Conservation (phyloP, 2,113 vertebrate genomes). For the Cercocebus atys region DNA sequence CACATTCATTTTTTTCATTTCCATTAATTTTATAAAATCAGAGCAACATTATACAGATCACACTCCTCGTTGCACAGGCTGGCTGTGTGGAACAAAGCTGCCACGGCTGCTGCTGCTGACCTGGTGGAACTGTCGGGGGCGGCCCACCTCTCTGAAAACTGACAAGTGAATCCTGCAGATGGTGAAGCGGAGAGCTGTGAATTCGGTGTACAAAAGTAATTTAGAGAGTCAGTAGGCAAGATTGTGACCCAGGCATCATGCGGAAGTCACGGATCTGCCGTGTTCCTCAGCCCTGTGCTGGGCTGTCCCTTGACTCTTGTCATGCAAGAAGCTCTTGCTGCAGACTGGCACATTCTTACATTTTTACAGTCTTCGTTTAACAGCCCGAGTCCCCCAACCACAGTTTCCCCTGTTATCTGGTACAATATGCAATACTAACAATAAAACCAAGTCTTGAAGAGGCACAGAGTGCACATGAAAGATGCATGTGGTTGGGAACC, state of each 20-base stretch:
- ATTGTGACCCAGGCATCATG: fast-evolving
- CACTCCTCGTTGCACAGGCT: neutral
- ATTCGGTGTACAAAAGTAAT: neutral
- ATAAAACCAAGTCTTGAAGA: neutral
- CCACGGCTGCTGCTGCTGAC: no score
- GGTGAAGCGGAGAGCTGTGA: neutral
- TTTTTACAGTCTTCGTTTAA: neutral
- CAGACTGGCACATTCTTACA: no score
- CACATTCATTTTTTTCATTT: neutral
- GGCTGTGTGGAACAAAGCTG: neutral
- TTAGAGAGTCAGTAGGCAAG: neutral
- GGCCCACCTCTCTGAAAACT: neutral
- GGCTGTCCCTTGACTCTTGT: neutral
- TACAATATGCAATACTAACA: no score
- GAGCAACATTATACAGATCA: neutral
- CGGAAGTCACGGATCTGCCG: neutral
- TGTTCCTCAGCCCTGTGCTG: no score
- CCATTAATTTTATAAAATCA: neutral
- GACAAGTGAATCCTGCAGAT: neutral
- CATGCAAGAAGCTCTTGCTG: neutral
- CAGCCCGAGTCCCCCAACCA: neutral
- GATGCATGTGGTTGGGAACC: neutral
- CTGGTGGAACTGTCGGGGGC: fast-evolving
- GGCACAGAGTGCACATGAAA: fast-evolving
- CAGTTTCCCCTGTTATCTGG: neutral